Evolutionary conservation across 2,113 vertebrate genomes (phyloP).

Genomic region (Tenrec ecaudatus): DNA sequence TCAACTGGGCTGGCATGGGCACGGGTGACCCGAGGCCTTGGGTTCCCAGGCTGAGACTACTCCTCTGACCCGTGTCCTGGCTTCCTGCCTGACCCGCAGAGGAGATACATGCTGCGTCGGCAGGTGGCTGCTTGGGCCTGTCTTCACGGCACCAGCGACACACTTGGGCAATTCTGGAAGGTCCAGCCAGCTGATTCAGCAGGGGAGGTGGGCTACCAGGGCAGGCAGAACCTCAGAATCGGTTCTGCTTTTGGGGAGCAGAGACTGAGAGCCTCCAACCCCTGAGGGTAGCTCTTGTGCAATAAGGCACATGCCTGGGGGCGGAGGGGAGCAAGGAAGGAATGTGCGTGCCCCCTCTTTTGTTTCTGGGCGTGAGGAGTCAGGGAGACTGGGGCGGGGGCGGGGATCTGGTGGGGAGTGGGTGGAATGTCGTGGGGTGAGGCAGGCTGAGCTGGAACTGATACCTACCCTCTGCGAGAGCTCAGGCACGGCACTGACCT

Average conservation of each 20-base stretch:
- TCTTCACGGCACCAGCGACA: rapidly evolving
- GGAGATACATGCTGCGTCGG: background rate
- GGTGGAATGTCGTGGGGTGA: background rate
- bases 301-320: background rate
- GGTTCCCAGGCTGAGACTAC: background rate
- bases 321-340: background rate
- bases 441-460: background rate
- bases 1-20: background rate
- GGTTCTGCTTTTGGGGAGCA: conserved; percentile 69
- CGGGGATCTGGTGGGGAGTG: background rate
- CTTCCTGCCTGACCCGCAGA: rapidly evolving
- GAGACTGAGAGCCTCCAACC: background rate
- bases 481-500: background rate
- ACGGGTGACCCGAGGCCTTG: background rate
- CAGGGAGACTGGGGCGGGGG: background rate
- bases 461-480: background rate
- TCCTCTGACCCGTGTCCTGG: background rate
- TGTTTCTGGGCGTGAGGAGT: background rate
- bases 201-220: background rate
- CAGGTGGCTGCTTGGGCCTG: background rate
- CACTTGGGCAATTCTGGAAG: background rate
- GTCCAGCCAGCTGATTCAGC: conserved; percentile 50
- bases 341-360: rapidly evolving
- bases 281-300: conserved; percentile 25
- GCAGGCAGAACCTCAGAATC: conserved; percentile 21